Evolutionary conservation across 2,888 invertebrate genomes (phyloP).

Genomic region (Trichopoda pennipes): DNA sequence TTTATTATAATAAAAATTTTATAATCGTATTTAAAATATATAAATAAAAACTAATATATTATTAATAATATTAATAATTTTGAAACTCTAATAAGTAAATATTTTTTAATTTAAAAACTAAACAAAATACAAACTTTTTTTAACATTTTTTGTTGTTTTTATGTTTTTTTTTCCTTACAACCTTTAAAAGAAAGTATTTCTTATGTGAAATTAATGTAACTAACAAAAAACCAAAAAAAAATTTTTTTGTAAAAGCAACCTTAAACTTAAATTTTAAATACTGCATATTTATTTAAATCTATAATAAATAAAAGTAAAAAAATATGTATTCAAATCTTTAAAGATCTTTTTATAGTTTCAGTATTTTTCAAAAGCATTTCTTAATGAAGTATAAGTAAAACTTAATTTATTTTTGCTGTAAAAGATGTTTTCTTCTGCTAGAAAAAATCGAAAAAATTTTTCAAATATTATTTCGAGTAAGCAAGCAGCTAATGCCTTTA

Average conservation of each 20-base stretch:
- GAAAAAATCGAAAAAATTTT: not conserved
- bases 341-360: not conserved
- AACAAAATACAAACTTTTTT: constrained; percentile 12
- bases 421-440: not conserved
- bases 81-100: constrained; percentile 10
- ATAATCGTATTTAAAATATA: constrained; percentile 10
- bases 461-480: too few species aligned
- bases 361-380: not conserved
- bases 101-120: constrained; percentile 35
- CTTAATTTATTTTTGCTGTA: not conserved
- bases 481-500: too few species aligned
- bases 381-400: not conserved
- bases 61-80: constrained; percentile 20
- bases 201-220: constrained; percentile 47
- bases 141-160: not conserved
- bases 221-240: constrained; percentile 41
- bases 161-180: constrained; percentile 1
- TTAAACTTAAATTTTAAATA: constrained; percentile 44
- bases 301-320: constrained; percentile 38
- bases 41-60: constrained; percentile 2
- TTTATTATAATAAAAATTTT: constrained; percentile 27
- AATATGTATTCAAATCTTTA: constrained; percentile 14
- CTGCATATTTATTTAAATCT: constrained; percentile 61
- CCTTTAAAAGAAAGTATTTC: constrained; percentile 39
- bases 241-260: constrained; percentile 44